phyloP scores from a whole-genome alignment of 1,140 invertebrate genomes.

The Drosophila bocki region DNA sequence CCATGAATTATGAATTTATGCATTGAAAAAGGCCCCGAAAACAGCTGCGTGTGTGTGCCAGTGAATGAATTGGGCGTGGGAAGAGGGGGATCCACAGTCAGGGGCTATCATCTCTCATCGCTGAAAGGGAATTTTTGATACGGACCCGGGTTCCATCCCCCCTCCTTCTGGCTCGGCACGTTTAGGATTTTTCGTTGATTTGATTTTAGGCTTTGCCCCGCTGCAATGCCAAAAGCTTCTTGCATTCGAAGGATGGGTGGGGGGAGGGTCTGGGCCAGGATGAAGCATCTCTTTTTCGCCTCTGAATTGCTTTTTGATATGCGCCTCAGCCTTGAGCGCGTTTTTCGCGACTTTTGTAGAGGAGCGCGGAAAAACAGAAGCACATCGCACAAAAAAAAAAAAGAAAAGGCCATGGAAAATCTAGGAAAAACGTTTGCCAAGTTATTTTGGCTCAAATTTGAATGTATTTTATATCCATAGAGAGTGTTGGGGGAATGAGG shows the following conservation, averaged over 20 bases:
- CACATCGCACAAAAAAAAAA: constrained; percentile 4
- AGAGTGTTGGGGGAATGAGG: background rate
- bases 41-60: constrained; percentile 49
- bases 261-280: background rate
- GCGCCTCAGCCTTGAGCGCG: constrained; percentile 36
- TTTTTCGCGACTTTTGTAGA: constrained; percentile 59
- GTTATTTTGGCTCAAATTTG: constrained; percentile 54
- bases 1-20: constrained; percentile 82
- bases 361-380: constrained; percentile 31
- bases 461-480: constrained; percentile 21
- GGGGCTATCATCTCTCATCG: constrained; percentile 40
- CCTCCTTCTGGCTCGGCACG: constrained; percentile 45
- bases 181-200: constrained; percentile 82
- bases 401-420: constrained; percentile 3
- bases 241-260: constrained; percentile 27
- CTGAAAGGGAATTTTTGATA: constrained; percentile 81
- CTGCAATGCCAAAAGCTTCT: constrained; percentile 66
- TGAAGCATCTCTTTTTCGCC: constrained; percentile 40
- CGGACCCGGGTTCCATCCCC: background rate
- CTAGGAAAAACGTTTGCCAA: constrained; percentile 31
- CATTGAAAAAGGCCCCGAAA: constrained; percentile 72
- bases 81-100: background rate
- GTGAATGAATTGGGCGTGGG: constrained; percentile 37
- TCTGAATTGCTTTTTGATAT: constrained; percentile 82
- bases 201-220: constrained; percentile 74